phyloP scores from a whole-genome alignment of 2,888 invertebrate species.

The Synanthedon formicaeformis region DNA sequence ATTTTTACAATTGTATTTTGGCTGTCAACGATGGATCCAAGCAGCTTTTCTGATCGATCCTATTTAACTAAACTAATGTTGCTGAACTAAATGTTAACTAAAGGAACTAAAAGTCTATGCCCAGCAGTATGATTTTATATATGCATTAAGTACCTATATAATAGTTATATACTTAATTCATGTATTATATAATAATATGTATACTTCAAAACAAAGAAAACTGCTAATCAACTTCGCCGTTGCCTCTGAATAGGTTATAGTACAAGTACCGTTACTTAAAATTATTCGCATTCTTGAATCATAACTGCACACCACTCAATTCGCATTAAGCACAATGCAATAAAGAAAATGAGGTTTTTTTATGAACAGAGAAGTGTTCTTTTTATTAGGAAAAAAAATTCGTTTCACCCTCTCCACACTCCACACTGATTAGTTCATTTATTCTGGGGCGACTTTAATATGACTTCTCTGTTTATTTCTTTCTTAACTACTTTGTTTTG shows the following conservation, averaged over 20 bases:
- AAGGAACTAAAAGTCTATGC: too few species aligned
- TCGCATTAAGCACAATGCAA: conserved; percentile 64
- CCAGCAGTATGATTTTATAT: too few species aligned
- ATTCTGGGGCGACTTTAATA: conserved; percentile 57
- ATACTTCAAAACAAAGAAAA: too few species aligned
- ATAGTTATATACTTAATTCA: too few species aligned
- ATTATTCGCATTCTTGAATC: conserved; percentile 65
- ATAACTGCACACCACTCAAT: conserved; percentile 69
- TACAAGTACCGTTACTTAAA: conserved; percentile 35
- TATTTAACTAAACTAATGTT: too few species aligned
- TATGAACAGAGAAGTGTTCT: conserved; percentile 59
- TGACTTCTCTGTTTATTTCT: conserved; percentile 46
- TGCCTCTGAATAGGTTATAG: too few species aligned
- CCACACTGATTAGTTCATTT: conserved; percentile 59
- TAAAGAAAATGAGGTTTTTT: conserved; percentile 68
- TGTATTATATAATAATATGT: too few species aligned
- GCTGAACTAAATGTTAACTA: too few species aligned
- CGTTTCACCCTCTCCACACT: conserved; percentile 23
- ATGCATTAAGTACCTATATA: too few species aligned
- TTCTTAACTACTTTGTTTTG: conserved; percentile 32
- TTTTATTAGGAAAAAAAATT: conserved; percentile 55
- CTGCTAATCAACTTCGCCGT: conserved; percentile 5
- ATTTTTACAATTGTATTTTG: too few species aligned
- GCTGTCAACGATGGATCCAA: too few species aligned
- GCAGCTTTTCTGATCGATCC: too few species aligned